Conservation (phyloP, 2,888 invertebrate genomes). For the Loripinus fragilis region DNA sequence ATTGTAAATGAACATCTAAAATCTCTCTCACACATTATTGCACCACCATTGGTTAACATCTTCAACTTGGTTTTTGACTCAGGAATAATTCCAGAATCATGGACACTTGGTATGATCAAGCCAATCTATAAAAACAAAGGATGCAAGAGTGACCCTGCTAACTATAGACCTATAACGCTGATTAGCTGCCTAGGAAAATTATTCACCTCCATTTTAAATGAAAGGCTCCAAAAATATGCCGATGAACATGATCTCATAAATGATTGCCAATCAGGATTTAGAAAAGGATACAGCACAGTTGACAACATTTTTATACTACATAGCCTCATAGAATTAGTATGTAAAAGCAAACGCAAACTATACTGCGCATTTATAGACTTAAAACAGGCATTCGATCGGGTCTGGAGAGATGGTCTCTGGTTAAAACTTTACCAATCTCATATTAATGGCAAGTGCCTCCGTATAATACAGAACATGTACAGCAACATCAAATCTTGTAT, state of each 20-base stretch:
- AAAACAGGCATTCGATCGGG: not conserved
- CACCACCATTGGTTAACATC: no score
- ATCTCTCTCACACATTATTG: no score
- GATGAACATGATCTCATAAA: not conserved
- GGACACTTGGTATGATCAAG: not conserved
- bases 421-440: not conserved
- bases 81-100: not conserved
- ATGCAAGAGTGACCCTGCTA: not conserved
- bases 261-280: not conserved
- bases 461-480: not conserved
- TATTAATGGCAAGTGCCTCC: not conserved
- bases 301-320: not conserved
- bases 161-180: not conserved
- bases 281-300: not conserved
- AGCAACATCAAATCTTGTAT: not conserved
- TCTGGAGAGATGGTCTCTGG: not conserved
- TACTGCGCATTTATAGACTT: slow-evolving; percentile 1
- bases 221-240: not conserved
- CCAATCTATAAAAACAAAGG: slow-evolving; percentile 11
- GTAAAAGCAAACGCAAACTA: not conserved
- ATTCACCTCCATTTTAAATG: slow-evolving; percentile 1
- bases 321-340: not conserved
- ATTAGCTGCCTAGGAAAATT: slow-evolving; percentile 6
- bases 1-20: no score
- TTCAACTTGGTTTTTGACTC: no score